phyloP scores from a whole-genome alignment of 2,888 invertebrate genomes.

The Hyalella azteca region DNA sequence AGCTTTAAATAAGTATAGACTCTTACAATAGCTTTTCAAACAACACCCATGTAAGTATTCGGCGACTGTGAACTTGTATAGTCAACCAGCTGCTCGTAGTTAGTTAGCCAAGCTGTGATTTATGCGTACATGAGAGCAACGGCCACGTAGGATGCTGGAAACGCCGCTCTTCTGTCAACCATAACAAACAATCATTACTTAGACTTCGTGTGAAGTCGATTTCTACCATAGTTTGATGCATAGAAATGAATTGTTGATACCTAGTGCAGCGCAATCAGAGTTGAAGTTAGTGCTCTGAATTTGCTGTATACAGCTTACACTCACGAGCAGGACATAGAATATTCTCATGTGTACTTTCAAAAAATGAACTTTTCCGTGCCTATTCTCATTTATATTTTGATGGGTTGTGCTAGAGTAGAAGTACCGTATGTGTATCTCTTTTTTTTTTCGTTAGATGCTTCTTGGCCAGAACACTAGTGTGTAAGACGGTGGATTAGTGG shows the following conservation, averaged over 20 bases:
- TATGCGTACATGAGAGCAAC: neutral
- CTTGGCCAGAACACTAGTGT: neutral
- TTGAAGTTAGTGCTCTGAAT: neutral
- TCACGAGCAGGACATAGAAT: neutral
- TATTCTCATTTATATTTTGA: neutral
- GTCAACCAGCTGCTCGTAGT: neutral
- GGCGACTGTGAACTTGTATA: neutral
- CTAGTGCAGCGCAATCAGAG: neutral
- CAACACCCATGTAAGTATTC: neutral
- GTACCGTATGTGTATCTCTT: neutral
- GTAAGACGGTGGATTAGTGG: too few relatives aligned
- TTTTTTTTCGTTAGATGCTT: neutral
- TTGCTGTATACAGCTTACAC: neutral
- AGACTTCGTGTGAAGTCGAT: neutral
- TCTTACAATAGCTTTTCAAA: too few relatives aligned
- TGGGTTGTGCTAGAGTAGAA: constrained; percentile 14
- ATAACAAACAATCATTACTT: too few relatives aligned
- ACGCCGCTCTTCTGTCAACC: too few relatives aligned
- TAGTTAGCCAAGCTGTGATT: neutral
- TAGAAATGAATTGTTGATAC: neutral
- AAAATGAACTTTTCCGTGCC: neutral
- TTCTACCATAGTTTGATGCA: neutral
- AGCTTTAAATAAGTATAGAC: too few relatives aligned
- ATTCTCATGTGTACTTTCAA: neutral
- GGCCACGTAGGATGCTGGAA: neutral